These are phyloP conservation scores for Drepana arcuata DNA, from an alignment of 1,140 invertebrate species.

Conservation along the genomic window DNA sequence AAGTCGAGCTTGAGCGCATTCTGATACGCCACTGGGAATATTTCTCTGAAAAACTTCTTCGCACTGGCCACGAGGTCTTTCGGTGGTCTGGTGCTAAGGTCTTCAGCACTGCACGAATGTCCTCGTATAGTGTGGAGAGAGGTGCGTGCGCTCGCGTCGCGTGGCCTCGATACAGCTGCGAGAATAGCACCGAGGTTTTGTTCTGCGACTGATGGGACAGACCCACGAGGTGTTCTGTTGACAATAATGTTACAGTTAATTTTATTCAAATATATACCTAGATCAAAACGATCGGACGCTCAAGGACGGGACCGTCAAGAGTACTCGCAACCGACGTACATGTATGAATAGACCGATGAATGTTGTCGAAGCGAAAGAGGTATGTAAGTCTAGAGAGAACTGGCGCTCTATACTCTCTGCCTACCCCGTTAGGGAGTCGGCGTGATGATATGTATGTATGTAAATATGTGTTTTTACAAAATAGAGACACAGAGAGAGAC, in stretches of 20 bases:
- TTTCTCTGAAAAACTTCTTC: conserved; percentile 82
- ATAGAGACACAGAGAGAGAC: no score
- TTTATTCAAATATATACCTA: no score
- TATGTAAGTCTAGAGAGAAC: background rate
- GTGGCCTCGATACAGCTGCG: conserved; percentile 82
- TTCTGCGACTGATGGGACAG: conserved; percentile 84
- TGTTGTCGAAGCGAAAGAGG: background rate
- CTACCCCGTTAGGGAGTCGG: no score
- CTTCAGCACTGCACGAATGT: conserved; percentile 75
- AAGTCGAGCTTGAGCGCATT: conserved; percentile 73
- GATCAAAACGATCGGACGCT: no score
- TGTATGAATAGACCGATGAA: background rate
- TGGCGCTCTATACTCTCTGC: no score
- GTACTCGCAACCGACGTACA: background rate
- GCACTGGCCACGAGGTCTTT: conserved; percentile 72
- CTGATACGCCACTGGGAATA: conserved; percentile 89
- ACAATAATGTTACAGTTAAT: conserved; percentile 35
- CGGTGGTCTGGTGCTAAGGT: conserved; percentile 27
- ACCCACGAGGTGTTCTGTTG: conserved; percentile 80
- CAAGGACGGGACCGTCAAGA: no score
- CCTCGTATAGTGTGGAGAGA: conserved; percentile 78
- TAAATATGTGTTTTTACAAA: no score
- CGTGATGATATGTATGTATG: no score
- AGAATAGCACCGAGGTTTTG: conserved; percentile 82
- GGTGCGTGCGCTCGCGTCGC: conserved; percentile 75